phyloP scores from a whole-genome alignment of 2,888 invertebrate genomes.

The Belgica antarctica region DNA sequence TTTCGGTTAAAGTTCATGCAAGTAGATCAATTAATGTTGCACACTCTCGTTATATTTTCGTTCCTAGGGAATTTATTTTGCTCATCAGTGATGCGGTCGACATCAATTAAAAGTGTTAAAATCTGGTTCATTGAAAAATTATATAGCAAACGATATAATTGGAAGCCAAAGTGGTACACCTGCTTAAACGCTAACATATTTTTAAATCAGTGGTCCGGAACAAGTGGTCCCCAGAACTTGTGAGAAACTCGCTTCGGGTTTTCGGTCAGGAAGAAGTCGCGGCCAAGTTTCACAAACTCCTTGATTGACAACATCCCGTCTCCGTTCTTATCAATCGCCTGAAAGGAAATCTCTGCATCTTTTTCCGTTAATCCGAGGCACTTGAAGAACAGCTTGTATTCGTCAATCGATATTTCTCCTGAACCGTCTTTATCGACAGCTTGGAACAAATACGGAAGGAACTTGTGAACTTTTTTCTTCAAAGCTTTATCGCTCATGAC shows the following conservation, averaged over 20 bases:
- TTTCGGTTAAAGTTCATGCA: no score
- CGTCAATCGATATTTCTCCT: constrained; percentile 74
- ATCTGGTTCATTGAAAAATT: no score
- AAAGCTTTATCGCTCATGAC: constrained; percentile 73
- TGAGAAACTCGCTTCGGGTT: constrained; percentile 73
- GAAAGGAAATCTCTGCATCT: constrained; percentile 74
- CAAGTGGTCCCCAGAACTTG: constrained; percentile 82
- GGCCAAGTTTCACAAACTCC: constrained; percentile 77
- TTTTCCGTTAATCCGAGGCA: constrained; percentile 73
- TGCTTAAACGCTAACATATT: no score
- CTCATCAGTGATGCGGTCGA: no score
- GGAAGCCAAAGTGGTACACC: constrained; percentile 40
- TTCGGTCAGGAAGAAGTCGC: constrained; percentile 76
- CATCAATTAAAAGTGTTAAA: no score
- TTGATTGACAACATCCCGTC: constrained; percentile 73
- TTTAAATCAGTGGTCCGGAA: constrained; percentile 56
- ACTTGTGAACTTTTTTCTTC: constrained; percentile 71
- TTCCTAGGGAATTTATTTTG: no score
- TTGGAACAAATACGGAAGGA: constrained; percentile 73
- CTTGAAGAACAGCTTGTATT: constrained; percentile 78
- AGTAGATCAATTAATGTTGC: no score
- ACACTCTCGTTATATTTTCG: no score
- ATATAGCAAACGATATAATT: background rate
- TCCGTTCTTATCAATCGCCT: constrained; percentile 73
- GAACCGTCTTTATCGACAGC: constrained; percentile 79